Evolutionary conservation across 2,888 invertebrate genomes (phyloP), one percentile per base, ranked within the genome.

Genomic region (Ormyrus pomaceus): DNA sequence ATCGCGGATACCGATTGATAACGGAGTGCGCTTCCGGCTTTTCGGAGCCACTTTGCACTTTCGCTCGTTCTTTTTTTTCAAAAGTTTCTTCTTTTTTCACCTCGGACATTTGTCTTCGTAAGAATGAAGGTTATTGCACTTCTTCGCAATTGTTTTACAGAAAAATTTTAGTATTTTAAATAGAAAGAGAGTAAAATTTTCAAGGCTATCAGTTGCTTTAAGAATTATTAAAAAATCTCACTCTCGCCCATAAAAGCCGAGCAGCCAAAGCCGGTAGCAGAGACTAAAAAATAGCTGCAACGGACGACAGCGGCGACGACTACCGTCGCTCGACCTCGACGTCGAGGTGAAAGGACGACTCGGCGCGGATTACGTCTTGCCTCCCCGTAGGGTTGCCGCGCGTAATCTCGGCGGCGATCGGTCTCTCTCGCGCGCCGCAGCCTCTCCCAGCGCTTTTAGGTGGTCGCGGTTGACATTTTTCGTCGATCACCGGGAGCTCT

Each of bases 331-430:
- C 77, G 82, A 80, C 80, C 81, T 80, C 76, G 77, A 56, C 75
- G 77, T 82, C 83, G 84, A 86, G 86, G 79, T 82, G 80, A 83
- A 80, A 73, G 77, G 79, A 65, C 65, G 51, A 9, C 34, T 55
- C 62, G 51, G 64, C 45, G 64, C 13, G 8, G 56, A 68, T 68
- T 77, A 69, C 77, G 34, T 34, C 64, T 66, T 81, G 71, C 59
- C 71, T 78, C 71, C 71, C 62, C 10, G 45, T 7, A 34, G 51
- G 34, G 50, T 64, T 48, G 11, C 6, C 34, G n/a, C 58, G 56
- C 48, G 50, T 69, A 74, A 78, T 78, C 81, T 78, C 62, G 11
- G 8, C 45, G n/a, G 19, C 71, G 68, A 79, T 68, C 80, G 62
- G 0, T 34, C 34, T 34, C 34, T 34, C 34, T 34, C 34, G 34